Evolutionary conservation across 2,888 invertebrate genomes (phyloP).

Genomic region (Gonocerus acuteangulatus): DNA sequence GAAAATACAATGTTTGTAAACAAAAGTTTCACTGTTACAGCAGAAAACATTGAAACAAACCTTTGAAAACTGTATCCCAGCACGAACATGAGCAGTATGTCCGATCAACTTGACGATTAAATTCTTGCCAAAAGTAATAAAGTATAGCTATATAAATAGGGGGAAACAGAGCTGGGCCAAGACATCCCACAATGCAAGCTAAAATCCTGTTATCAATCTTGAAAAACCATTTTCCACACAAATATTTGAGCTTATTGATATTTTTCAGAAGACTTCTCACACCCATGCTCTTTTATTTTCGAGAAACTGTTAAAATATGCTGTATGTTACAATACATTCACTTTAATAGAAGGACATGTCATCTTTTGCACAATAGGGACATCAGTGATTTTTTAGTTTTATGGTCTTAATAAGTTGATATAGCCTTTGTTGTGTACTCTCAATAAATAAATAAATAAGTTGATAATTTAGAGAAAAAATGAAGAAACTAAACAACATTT

Average conservation of each 20-base stretch:
- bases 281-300: slow-evolving; percentile 6
- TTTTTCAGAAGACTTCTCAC: slow-evolving; percentile 13
- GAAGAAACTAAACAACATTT: too few species aligned
- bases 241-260: not conserved
- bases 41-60: too few species aligned
- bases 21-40: too few species aligned
- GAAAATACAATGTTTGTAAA: slow-evolving; percentile 3
- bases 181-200: slow-evolving; percentile 35
- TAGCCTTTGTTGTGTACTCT: too few species aligned
- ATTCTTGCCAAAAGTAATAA: slow-evolving; percentile 60
- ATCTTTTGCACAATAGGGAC: too few species aligned
- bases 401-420: too few species aligned
- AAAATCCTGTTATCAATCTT: slow-evolving; percentile 21
- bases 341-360: too few species aligned
- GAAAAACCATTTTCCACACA: slow-evolving; percentile 1
- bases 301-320: too few species aligned
- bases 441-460: too few species aligned
- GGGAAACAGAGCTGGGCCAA: slow-evolving; percentile 50
- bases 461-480: too few species aligned
- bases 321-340: too few species aligned
- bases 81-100: slow-evolving; percentile 62
- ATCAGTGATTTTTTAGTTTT: too few species aligned
- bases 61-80: slow-evolving; percentile 71
- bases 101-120: slow-evolving; percentile 56
- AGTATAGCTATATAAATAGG: slow-evolving; percentile 55